Percentiles rank a stretch among this genome's conserved stretches.
phyloP scores from a whole-genome alignment of 92 coral and sea anemone species.

The Porites lobata region DNA sequence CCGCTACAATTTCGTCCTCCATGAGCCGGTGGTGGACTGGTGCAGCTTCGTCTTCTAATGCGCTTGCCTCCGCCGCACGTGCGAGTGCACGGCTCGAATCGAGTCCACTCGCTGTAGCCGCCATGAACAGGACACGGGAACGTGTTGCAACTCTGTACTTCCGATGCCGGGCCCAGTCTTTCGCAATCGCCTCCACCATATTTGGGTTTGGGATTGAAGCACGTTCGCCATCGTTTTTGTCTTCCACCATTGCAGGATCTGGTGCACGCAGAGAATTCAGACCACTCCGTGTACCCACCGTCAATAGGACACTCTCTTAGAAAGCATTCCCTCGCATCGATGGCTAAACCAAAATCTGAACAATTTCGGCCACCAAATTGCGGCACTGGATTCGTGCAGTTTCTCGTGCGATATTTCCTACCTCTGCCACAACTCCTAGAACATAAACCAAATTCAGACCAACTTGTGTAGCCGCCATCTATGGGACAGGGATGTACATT shows the following conservation, averaged over 20 bases:
- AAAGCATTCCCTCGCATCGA: conserved; percentile 67
- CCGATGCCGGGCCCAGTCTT: conserved; percentile 45
- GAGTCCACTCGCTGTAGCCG: conserved; percentile 76
- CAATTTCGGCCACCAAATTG: conserved; percentile 86
- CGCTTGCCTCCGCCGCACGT: conserved; percentile 83
- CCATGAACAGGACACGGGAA: conserved; percentile 82
- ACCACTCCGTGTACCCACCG: conserved; percentile 73
- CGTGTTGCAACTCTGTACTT: conserved; percentile 52
- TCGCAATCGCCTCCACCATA: conserved; percentile 73
- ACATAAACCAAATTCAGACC: conserved; percentile 78
- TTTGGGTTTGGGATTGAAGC: conserved; percentile 73
- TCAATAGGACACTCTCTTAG: conserved; percentile 79
- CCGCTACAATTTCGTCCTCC: conserved; percentile 79
- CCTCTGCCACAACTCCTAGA: conserved; percentile 86
- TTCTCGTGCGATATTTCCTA: conserved; percentile 65
- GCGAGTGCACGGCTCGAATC: conserved; percentile 69
- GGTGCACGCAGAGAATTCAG: conserved; percentile 65
- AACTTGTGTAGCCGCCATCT: conserved; percentile 79
- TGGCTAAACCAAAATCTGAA: conserved; percentile 64
- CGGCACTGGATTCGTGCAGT: conserved; percentile 82
- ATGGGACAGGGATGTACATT: conserved; percentile 79
- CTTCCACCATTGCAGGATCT: conserved; percentile 62
- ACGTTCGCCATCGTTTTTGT: conserved; percentile 55
- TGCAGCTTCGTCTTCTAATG: conserved; percentile 75
- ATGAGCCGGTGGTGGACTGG: conserved; percentile 75